Evolutionary conservation across 2,113 vertebrate genomes (phyloP), one percentile per base, ranked within the genome.

Genomic region (Heterocephalus glaber): DNA sequence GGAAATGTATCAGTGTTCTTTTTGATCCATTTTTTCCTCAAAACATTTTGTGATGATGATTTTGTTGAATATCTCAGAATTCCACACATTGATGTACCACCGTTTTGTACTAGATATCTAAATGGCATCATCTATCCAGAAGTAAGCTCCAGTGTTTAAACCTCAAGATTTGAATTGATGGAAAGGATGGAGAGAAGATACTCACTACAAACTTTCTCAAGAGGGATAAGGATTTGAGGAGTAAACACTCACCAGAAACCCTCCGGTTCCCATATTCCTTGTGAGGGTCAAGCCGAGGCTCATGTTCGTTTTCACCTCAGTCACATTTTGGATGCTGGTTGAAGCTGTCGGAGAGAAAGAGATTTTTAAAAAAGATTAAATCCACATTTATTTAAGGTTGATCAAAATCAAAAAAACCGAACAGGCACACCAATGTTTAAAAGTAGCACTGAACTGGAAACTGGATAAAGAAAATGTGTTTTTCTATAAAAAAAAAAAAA

Each of bases 211-310:
- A 33, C 7, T 61, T 74, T 47, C 63, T 74, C 16, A 47, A 80
- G 38, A 86, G n/a, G 7, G 74, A 35, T 28, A 70, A 80, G 44
- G 13, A 47, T 70, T 9, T 84, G 66, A 86, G 89, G 94, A 63
- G 30, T 86, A 38, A 76, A 96, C 92, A 98, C 98, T 47, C 98
- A 99, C 99, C 97, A 99, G 97, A 98, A 99, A 99, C 97, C 98
- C 98, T 95, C 96, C 98, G 0, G 97, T 98, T 84, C 96, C 96
- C 92, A 97, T 56, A 92, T 98, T 99, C 91, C 99, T 98, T 84
- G 98, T 98, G 26, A 99, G 98, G 30, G 99, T 99, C 98, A 99
- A 96, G 63, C 99, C 99, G 63, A 99, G 98, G 89, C 97, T 98
- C 99, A 99, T 99, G 94, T 99, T 98, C 84, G 97, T 82, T 68